A percentile compares a stretch with the other conserved stretches of the same genome.
phyloP scores from a whole-genome alignment of 2,888 invertebrate genomes.

The Tethea ocularis region DNA sequence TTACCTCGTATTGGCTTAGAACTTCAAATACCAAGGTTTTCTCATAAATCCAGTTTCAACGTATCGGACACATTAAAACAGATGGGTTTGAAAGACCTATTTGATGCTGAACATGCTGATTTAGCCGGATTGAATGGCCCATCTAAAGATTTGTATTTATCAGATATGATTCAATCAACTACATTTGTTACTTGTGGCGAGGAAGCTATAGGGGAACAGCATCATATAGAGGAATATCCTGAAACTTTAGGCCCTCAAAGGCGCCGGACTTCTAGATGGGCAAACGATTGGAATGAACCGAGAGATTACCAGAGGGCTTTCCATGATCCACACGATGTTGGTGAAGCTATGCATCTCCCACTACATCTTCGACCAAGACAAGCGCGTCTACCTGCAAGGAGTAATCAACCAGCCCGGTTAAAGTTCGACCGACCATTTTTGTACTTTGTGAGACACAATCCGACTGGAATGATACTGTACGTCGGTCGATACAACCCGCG shows the following conservation, averaged over 20 bases:
- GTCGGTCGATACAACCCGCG: conserved; percentile 95
- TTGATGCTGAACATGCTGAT: conserved; percentile 90
- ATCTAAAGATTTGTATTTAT: conserved; percentile 91
- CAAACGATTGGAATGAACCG: conserved; percentile 79
- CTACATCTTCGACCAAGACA: conserved; percentile 88
- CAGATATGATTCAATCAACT: conserved; percentile 92
- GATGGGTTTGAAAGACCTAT: conserved; percentile 92
- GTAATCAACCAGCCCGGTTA: conserved; percentile 86
- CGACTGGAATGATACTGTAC: conserved; percentile 94
- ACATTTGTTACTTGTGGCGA: conserved; percentile 94
- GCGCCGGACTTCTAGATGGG: conserved; percentile 75
- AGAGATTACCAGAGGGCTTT: conserved; percentile 87
- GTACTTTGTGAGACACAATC: conserved; percentile 95
- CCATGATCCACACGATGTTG: conserved; percentile 85
- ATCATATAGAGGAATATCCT: conserved; percentile 92
- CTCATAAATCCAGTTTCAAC: conserved; percentile 92
- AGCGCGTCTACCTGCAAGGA: conserved; percentile 87
- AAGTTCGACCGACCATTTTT: conserved; percentile 94
- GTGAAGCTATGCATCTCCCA: conserved; percentile 84
- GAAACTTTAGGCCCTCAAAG: conserved; percentile 82
- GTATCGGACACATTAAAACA: conserved; percentile 89
- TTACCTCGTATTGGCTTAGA: conserved; percentile 91
- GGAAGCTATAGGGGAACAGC: conserved; percentile 87
- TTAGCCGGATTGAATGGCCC: conserved; percentile 92
- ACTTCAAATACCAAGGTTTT: conserved; percentile 92